Evolutionary conservation across 2,113 vertebrate species (phyloP).

Genomic region (Corapipo altera): DNA sequence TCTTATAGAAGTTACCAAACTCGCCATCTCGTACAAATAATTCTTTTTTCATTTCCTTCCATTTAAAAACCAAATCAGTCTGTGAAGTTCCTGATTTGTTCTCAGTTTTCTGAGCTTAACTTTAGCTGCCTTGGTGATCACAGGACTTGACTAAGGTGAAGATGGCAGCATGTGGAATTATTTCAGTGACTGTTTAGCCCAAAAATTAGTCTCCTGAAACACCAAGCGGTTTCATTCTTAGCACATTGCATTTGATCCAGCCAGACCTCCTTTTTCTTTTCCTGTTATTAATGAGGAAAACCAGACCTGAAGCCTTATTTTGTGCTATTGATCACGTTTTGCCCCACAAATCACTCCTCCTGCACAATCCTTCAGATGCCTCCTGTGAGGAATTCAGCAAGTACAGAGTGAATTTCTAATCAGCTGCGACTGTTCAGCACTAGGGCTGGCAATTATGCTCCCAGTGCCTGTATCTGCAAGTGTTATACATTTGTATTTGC

Average conservation of each 20-base stretch:
- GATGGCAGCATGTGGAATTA: background rate
- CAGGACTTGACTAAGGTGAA: background rate
- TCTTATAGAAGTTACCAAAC: background rate
- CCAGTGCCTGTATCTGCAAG: background rate
- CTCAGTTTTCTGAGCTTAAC: background rate
- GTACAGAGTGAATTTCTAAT: conserved; percentile 46
- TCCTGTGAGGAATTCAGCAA: conserved; percentile 18
- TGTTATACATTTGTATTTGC: conserved; percentile 33
- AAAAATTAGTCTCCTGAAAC: background rate
- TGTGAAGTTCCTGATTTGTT: background rate
- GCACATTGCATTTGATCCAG: background rate
- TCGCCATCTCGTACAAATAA: background rate
- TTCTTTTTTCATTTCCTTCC: background rate
- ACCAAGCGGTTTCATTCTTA: background rate
- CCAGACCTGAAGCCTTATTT: conserved; percentile 7
- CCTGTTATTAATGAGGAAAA: conserved; percentile 28
- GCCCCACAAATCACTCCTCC: conserved; percentile 15
- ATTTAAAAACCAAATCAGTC: background rate
- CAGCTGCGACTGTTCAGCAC: background rate
- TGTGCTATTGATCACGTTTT: conserved; percentile 35
- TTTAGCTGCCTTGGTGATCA: background rate
- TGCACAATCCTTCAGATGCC: background rate
- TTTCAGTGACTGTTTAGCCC: background rate
- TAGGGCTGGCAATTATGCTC: conserved; percentile 35
- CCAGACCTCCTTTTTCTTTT: background rate